Evolutionary conservation across 1,140 invertebrate species (phyloP).

Genomic region (Augochlora pura): DNA sequence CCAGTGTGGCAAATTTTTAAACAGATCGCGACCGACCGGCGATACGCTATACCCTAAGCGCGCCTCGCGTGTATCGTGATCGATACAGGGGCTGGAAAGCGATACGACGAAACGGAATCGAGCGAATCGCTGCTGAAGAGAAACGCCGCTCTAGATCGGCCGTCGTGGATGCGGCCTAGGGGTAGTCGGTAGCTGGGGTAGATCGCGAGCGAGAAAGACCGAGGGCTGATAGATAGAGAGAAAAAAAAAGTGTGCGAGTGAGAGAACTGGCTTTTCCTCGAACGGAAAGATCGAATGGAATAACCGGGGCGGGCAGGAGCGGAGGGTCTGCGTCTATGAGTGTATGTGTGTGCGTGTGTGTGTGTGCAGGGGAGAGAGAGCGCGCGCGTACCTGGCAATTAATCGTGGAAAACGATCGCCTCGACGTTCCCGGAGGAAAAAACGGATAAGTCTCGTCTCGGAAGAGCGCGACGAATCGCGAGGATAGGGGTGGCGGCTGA

Average conservation of each 20-base stretch:
- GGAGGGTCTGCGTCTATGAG: no score
- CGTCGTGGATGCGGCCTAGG: background rate
- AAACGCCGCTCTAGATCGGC: background rate
- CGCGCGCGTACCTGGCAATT: constrained; percentile 26
- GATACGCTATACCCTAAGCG: background rate
- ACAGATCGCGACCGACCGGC: background rate
- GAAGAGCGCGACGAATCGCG: constrained; percentile 55
- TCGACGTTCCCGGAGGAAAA: constrained; percentile 39
- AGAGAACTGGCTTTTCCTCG: no score
- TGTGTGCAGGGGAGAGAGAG: no score
- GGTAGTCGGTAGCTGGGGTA: no score
- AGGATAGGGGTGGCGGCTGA: constrained; percentile 32
- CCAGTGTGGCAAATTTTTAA: constrained; percentile 25
- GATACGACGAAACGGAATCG: background rate
- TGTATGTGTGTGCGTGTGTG: no score
- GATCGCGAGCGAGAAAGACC: no score
- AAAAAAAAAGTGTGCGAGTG: no score
- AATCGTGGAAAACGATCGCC: constrained; percentile 31
- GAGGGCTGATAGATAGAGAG: no score
- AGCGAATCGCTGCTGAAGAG: background rate
- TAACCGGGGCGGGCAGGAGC: background rate
- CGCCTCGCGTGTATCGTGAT: background rate
- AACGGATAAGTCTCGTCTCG: constrained; percentile 56
- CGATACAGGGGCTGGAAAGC: background rate
- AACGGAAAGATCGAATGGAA: background rate